Conservation (phyloP, 2,113 vertebrate species). For the Podiceps cristatus region DNA sequence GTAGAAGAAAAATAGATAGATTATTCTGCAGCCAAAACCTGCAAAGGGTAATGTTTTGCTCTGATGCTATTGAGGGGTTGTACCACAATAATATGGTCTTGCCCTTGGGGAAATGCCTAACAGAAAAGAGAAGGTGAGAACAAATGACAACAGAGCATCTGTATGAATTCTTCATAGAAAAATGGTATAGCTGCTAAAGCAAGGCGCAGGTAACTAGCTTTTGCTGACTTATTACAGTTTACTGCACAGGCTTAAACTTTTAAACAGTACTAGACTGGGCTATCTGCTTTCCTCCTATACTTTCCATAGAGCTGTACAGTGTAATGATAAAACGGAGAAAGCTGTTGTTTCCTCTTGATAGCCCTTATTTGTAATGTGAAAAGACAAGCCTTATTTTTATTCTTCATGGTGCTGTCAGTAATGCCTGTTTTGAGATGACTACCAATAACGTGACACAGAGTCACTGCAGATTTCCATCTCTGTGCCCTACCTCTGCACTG, state of each 20-base stretch:
- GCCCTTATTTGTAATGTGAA: background rate
- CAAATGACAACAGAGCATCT: background rate
- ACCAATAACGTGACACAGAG: background rate
- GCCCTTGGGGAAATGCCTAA: background rate
- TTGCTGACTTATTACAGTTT: background rate
- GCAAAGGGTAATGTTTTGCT: background rate
- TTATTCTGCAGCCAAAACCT: background rate
- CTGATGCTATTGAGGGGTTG: background rate
- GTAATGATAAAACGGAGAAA: background rate
- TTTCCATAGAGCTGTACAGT: background rate
- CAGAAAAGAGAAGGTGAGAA: background rate
- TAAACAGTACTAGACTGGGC: background rate
- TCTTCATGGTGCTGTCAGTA: background rate
- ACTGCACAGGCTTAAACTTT: constrained; percentile 2
- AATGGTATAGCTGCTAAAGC: background rate
- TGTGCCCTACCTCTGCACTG: background rate
- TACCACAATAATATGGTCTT: background rate
- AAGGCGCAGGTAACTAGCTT: background rate
- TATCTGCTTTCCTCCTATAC: background rate
- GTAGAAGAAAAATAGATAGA: background rate
- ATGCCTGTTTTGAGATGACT: background rate
- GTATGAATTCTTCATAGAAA: background rate
- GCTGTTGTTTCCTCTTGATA: background rate
- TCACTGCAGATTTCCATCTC: background rate
- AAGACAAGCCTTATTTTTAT: constrained; percentile 9